Percentiles rank a stretch among this genome's conserved stretches.
Evolutionary conservation across 2,797 vertebrate species (phyloP).

Genomic region (Sus cebifrons): DNA sequence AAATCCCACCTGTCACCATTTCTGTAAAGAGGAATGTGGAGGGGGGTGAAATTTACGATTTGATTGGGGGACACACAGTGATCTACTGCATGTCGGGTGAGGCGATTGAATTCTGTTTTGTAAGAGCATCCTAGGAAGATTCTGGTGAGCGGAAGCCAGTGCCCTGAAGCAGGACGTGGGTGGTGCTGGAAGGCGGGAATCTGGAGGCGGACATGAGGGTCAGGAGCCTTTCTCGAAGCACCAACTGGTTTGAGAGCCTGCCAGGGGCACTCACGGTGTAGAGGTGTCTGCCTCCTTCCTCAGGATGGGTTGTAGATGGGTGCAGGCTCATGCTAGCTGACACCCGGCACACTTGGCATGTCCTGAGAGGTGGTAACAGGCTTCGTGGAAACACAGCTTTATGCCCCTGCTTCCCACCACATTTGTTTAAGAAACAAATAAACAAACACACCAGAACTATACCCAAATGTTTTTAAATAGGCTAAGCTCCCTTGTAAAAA

Average conservation of each 20-base stretch:
- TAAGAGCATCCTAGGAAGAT: not conserved
- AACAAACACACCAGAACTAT: not conserved
- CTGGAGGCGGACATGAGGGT: too few relatives aligned
- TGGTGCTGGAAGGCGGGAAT: not conserved
- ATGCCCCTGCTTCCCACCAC: not conserved
- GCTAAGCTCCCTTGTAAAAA: not conserved
- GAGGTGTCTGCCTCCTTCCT: not conserved
- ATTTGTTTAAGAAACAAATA: not conserved
- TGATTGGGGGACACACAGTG: not conserved
- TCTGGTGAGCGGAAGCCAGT: too few relatives aligned
- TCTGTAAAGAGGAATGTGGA: not conserved
- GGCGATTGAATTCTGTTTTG: not conserved
- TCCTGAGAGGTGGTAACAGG: not conserved
- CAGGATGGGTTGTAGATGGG: not conserved
- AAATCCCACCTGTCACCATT: too few relatives aligned
- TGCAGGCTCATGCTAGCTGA: rapidly evolving
- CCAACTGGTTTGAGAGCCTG: not conserved
- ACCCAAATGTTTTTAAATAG: not conserved
- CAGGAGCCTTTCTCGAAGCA: not conserved
- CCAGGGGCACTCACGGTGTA: rapidly evolving
- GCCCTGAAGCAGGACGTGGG: too few relatives aligned
- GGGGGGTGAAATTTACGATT: not conserved
- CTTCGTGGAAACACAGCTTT: rapidly evolving
- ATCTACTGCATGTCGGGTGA: not conserved
- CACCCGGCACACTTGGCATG: not conserved